Evolutionary conservation across 23 tunicate species (phyloP), one percentile per base, ranked within the genome.

Genomic region (Phallusia fumigata): DNA sequence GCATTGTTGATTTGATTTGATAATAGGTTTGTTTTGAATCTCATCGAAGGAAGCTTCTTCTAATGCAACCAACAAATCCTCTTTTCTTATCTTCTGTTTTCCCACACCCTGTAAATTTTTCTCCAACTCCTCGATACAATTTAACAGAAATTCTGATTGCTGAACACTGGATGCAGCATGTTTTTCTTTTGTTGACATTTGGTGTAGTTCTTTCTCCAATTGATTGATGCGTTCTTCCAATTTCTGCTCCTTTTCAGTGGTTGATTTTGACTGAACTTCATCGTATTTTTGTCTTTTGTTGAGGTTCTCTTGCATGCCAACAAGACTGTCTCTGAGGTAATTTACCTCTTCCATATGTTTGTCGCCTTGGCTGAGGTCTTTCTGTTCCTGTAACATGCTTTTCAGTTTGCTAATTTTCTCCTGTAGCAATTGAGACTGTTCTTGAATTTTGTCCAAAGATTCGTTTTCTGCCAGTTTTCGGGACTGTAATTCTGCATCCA

Each of bases 1-100:
- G 69, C 69, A 58, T 16, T 58, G 69, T 58, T 58, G 69, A 11
- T 58, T 58, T 58, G 69, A 58, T 58, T 58, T 58, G 15, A 58
- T 13, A 13, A 58, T 58, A 21, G 11, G 69, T 13, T 58, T 22
- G 69, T 1, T 22, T 58, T 58, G 2, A 6, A 58, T 58, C 13
- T 58, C 28, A 58, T 58, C 69, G 13, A 21, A 5, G 26, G 26
- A 21, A 6, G 28, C 69, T 13, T 58, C 69, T 24, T 58, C 28
- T 3, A 58, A 13, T 21, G 28, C 69, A 58, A 24, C 15, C 69
- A 58, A 21, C 13, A 58, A 1, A 58, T 58, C 69, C 69, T 58
- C 69, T 13, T 58, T 58, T 24, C 69, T 58, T 24, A 58, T 22
- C 69, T 58, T 58, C 13, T 24, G 26, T 22, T 58, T 24, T 58